Conservation (phyloP, 2,888 invertebrate genomes). For the Drosophila mulleri region DNA sequence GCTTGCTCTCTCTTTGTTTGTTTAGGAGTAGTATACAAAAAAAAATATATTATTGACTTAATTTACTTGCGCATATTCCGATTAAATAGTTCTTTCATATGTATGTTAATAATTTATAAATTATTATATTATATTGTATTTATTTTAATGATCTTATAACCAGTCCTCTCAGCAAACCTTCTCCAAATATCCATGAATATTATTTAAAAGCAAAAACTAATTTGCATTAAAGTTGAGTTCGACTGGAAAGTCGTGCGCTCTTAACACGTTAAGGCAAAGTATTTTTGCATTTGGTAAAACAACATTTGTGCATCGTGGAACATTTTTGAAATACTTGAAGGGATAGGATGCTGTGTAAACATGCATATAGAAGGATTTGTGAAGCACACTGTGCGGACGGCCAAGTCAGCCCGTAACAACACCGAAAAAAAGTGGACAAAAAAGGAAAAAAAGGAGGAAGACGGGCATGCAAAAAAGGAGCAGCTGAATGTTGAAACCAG, state of each 20-base stretch:
- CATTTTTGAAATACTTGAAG: conserved; percentile 31
- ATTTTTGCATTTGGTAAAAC: conserved; percentile 15
- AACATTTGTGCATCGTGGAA: conserved; percentile 29
- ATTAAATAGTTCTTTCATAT: too few relatives aligned
- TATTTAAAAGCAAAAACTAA: conserved; percentile 3
- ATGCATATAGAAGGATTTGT: conserved; percentile 55
- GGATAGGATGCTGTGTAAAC: conserved; percentile 20
- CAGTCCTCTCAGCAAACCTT: rapidly evolving
- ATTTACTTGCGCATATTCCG: too few relatives aligned
- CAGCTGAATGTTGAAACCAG: conserved; percentile 81
- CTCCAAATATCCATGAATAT: neutral
- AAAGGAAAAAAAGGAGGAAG: conserved; percentile 9
- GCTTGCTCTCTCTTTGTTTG: too few relatives aligned
- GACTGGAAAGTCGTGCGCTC: neutral
- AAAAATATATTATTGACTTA: too few relatives aligned
- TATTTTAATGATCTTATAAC: neutral
- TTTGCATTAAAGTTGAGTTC: neutral
- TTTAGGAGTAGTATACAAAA: too few relatives aligned
- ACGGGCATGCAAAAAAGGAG: conserved; percentile 50
- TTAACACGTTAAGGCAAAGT: conserved; percentile 8
- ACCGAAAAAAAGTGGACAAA: conserved; percentile 12
- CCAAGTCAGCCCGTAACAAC: conserved; percentile 43
- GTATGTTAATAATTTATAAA: too few relatives aligned
- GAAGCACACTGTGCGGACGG: conserved; percentile 38
- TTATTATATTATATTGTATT: too few relatives aligned